These are phyloP conservation scores for Acrossocheilus wenchowensis DNA, from an alignment of 2,797 vertebrate genomes.

Conservation along the genomic window DNA sequence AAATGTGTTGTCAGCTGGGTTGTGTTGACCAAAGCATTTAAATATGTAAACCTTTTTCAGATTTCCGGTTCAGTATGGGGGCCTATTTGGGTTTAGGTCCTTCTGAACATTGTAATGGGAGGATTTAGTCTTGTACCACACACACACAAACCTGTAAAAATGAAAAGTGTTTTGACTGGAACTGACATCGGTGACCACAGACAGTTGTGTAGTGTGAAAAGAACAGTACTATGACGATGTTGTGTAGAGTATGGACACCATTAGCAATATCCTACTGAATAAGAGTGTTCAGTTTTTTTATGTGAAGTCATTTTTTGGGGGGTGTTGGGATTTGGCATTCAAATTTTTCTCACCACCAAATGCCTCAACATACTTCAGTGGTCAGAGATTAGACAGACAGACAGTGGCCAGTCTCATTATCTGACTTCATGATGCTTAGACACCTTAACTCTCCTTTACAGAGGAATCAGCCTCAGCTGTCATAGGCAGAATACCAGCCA, in stretches of 20 bases:
- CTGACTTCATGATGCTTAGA: constrained; percentile 20
- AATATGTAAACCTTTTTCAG: not conserved
- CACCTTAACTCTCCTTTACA: constrained; percentile 25
- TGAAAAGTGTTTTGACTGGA: not conserved
- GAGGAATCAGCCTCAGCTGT: constrained; percentile 28
- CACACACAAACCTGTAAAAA: not conserved
- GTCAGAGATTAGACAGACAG: constrained; percentile 22
- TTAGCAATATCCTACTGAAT: not conserved
- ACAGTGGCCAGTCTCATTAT: constrained; percentile 30
- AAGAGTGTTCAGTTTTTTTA: not conserved
- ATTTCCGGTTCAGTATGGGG: not conserved
- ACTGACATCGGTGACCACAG: not conserved
- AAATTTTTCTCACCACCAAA: not conserved
- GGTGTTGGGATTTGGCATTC: not conserved
- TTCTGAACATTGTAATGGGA: not conserved
- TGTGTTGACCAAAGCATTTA: not conserved
- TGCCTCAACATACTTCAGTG: not conserved
- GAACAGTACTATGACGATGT: not conserved
- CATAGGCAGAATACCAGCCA: constrained; percentile 38
- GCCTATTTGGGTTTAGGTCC: not conserved
- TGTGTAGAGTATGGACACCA: not conserved
- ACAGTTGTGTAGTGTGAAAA: not conserved
- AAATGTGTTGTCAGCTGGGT: not conserved
- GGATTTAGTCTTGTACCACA: not conserved
- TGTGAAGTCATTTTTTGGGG: not conserved